These are phyloP conservation scores for Craterocephalus amniculus DNA, from an alignment of 2,797 vertebrate genomes.

Conservation along the genomic window DNA sequence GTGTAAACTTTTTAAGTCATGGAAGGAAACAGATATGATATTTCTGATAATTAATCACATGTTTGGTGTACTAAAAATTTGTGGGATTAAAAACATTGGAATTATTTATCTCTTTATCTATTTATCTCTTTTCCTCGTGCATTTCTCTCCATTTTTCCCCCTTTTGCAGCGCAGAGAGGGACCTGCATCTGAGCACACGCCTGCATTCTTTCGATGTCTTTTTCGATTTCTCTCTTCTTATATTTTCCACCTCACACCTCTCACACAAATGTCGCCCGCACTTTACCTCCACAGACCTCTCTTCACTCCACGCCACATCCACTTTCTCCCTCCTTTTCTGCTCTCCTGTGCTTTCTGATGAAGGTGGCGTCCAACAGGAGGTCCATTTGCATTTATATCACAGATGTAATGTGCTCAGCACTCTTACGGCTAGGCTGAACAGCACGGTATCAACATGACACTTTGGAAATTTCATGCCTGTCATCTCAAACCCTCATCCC, in stretches of 20 bases:
- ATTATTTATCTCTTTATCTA: constrained; percentile 27
- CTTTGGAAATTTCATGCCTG: constrained; percentile 65
- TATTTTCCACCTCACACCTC: constrained; percentile 26
- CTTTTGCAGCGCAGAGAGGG: constrained; percentile 28
- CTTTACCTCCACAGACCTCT: constrained; percentile 40
- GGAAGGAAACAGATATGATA: constrained; percentile 29
- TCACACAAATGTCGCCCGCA: constrained; percentile 52
- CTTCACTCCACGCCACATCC: constrained; percentile 16
- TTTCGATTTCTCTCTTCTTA: constrained; percentile 63
- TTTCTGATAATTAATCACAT: constrained; percentile 20
- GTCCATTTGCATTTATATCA: constrained; percentile 81
- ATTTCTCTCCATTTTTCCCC: constrained; percentile 21
- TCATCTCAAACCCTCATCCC: constrained; percentile 63
- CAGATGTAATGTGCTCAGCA: constrained; percentile 59
- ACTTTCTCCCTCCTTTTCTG: not conserved
- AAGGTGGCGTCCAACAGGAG: constrained; percentile 63
- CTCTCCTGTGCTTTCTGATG: constrained; percentile 22
- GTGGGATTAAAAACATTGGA: constrained; percentile 15
- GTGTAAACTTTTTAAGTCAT: constrained; percentile 51
- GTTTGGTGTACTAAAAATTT: constrained; percentile 34
- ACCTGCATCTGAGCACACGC: constrained; percentile 52
- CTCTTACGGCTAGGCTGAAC: constrained; percentile 49
- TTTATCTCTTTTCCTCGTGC: constrained; percentile 22
- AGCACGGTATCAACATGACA: constrained; percentile 64
- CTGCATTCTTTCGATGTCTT: constrained; percentile 54